Evolutionary conservation across 2,797 vertebrate genomes (phyloP).

Genomic region (Melanogrammus aeglefinus): DNA sequence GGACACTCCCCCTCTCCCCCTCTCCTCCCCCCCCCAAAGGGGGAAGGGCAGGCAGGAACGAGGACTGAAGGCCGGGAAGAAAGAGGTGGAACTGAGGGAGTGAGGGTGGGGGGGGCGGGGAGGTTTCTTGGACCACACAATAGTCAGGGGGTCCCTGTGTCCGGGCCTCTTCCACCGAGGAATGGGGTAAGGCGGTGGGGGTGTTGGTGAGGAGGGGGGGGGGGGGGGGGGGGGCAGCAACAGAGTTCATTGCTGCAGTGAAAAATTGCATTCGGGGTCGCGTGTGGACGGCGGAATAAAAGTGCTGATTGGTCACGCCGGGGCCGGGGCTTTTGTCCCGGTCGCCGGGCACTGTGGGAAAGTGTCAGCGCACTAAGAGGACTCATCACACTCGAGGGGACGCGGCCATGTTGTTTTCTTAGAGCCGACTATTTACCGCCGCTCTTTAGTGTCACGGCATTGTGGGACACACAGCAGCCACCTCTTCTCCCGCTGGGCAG

Average conservation of each 20-base stretch:
- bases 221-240: slow-evolving; percentile 53
- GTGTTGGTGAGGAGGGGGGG: slow-evolving; percentile 32
- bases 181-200: slow-evolving; percentile 62
- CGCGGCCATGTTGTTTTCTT: slow-evolving; percentile 13
- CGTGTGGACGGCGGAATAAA: slow-evolving; percentile 95
- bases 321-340: slow-evolving; percentile 86
- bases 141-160: slow-evolving; percentile 69
- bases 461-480: slow-evolving; percentile 1
- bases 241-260: slow-evolving; percentile 91
- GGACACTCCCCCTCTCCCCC: slow-evolving; percentile 72
- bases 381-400: slow-evolving; percentile 47
- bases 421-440: neutral
- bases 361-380: slow-evolving; percentile 87
- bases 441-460: neutral
- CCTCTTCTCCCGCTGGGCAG: neutral
- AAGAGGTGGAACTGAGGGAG: slow-evolving; percentile 63
- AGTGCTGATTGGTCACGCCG: slow-evolving; percentile 89
- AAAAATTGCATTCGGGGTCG: slow-evolving; percentile 96
- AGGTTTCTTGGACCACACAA: slow-evolving; percentile 87
- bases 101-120: slow-evolving; percentile 62
- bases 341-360: slow-evolving; percentile 91
- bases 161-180: slow-evolving; percentile 64
- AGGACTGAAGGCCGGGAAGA: slow-evolving; percentile 86
- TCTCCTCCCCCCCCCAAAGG: neutral
- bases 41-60: slow-evolving; percentile 69